Percentiles rank a stretch among this genome's conserved stretches.
phyloP scores from a whole-genome alignment of 2,113 vertebrate genomes.

The Dicaeum eximium region DNA sequence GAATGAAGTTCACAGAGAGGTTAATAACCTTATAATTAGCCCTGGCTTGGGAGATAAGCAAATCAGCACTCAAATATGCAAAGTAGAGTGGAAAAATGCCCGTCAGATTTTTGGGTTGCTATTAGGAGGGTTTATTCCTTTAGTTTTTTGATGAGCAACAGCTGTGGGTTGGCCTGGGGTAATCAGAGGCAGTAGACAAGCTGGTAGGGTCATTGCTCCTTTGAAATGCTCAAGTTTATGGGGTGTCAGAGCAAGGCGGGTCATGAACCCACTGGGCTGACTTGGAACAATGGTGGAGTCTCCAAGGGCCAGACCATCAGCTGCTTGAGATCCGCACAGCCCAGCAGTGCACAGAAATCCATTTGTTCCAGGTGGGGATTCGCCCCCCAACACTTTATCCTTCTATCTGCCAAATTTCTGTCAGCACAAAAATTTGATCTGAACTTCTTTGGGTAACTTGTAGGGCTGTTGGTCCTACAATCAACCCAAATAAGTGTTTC shows the following conservation, averaged over 20 bases:
- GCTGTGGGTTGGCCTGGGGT: neutral
- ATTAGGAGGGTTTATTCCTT: neutral
- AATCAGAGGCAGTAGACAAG: constrained; percentile 12
- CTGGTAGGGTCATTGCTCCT: constrained; percentile 27
- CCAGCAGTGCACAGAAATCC: neutral
- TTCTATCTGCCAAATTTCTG: neutral
- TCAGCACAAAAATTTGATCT: neutral
- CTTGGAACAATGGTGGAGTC: neutral
- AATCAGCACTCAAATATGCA: constrained; percentile 5
- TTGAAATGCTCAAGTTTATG: constrained; percentile 35
- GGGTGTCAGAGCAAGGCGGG: neutral
- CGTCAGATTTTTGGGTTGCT: neutral
- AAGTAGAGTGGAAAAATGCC: neutral
- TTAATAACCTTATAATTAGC: constrained; percentile 27
- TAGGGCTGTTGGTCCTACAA: neutral
- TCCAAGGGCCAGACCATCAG: neutral
- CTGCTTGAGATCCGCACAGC: neutral
- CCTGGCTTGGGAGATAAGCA: constrained; percentile 14
- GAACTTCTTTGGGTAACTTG: neutral
- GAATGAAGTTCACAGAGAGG: constrained; percentile 55
- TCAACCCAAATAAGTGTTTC: neutral
- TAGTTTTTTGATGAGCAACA: constrained; percentile 7
- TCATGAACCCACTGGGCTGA: neutral
- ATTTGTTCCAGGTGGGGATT: neutral
- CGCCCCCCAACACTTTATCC: neutral